A percentile compares a stretch with the other conserved stretches of the same genome.
phyloP scores from a whole-genome alignment of 2,113 vertebrate genomes.

The Marmota flaviventris region DNA sequence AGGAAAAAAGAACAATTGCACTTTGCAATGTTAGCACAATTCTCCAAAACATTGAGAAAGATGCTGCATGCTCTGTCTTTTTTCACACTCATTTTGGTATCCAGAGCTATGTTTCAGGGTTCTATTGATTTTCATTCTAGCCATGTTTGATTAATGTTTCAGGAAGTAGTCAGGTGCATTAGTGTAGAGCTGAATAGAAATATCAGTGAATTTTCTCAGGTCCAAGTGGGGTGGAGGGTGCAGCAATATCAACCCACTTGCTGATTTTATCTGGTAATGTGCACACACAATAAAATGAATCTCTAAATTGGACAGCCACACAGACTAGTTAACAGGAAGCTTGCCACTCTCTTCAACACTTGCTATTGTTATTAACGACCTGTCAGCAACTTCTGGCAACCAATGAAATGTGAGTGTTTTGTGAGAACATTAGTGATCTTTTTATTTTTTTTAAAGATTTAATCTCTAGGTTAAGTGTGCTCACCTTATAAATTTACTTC shows the following conservation, averaged over 20 bases:
- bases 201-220: constrained; percentile 74
- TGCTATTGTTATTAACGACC: constrained; percentile 71
- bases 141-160: constrained; percentile 84
- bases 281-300: constrained; percentile 38
- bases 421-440: constrained; percentile 48
- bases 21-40: constrained; percentile 68
- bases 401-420: constrained; percentile 66
- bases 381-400: constrained; percentile 57
- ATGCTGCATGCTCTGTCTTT: neutral
- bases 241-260: neutral
- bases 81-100: constrained; percentile 80
- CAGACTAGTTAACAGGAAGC: constrained; percentile 63
- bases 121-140: constrained; percentile 85
- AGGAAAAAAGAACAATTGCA: constrained; percentile 43
- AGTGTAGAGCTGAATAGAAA: constrained; percentile 78
- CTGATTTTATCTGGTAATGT: constrained; percentile 70
- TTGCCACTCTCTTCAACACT: neutral
- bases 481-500: constrained; percentile 73
- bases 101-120: constrained; percentile 75
- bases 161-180: constrained; percentile 79
- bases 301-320: constrained; percentile 41
- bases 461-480: constrained; percentile 74
- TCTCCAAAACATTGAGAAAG: constrained; percentile 75
- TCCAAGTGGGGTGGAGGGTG: neutral
- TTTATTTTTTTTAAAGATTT: constrained; percentile 49